A percentile compares a stretch with the other conserved stretches of the same genome.
phyloP scores from a whole-genome alignment of 1,140 invertebrate genomes.

The Polypedilum vanderplanki region DNA sequence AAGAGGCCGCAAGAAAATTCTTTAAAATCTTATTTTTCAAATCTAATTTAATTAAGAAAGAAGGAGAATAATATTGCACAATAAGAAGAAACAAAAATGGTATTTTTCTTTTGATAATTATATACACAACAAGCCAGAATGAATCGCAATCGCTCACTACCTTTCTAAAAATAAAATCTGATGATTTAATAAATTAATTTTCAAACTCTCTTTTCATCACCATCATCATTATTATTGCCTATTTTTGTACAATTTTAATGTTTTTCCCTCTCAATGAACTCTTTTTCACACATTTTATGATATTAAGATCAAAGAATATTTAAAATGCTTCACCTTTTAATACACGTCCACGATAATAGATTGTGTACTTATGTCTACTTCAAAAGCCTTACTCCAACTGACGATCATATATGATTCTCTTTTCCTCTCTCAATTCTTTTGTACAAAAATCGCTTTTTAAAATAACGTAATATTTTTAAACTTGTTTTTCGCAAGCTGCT shows the following conservation, averaged over 20 bases:
- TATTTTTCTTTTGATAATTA: conserved; percentile 1
- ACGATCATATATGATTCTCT: too few species aligned
- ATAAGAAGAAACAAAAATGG: background rate
- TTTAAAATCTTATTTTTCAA: background rate
- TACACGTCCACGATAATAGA: too few species aligned
- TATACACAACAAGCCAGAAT: background rate
- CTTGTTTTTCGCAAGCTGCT: too few species aligned
- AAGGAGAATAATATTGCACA: background rate
- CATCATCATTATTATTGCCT: background rate
- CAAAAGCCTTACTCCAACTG: too few species aligned
- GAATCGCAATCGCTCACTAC: conserved; percentile 4
- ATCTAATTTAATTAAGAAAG: background rate
- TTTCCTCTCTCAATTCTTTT: too few species aligned
- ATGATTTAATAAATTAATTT: conserved; percentile 24
- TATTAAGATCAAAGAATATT: background rate
- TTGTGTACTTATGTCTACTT: too few species aligned
- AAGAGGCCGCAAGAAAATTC: background rate
- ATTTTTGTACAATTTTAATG: background rate
- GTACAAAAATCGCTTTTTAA: too few species aligned
- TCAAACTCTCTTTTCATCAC: background rate
- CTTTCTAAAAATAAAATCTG: conserved; percentile 9
- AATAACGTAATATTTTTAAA: too few species aligned
- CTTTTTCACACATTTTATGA: background rate
- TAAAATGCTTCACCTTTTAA: background rate
- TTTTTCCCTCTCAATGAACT: background rate